These are phyloP conservation scores for Phymastichus coffea DNA, from an alignment of 1,140 invertebrate genomes.

Conservation along the genomic window DNA sequence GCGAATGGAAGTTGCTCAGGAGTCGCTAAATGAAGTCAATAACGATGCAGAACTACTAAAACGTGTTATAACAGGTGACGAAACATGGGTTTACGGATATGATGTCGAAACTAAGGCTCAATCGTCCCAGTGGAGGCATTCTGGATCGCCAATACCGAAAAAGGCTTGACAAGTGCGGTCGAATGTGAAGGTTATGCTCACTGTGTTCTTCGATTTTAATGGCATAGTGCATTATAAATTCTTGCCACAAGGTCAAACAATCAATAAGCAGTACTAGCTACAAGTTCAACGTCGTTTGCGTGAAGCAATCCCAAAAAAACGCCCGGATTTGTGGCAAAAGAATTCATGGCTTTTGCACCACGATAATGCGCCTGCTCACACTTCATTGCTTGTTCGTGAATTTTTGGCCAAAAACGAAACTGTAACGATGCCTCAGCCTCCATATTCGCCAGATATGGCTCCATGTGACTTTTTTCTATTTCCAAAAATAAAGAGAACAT, in stretches of 20 bases:
- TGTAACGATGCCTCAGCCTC: too few relatives aligned
- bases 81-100: conserved; percentile 34
- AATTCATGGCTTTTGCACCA: conserved; percentile 26
- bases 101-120: conserved; percentile 25
- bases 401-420: too few relatives aligned
- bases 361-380: conserved; percentile 23
- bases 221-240: conserved; percentile 35
- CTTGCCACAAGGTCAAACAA: conserved; percentile 37
- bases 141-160: conserved; percentile 16
- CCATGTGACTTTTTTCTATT: too few relatives aligned
- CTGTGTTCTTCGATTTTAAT: conserved; percentile 14
- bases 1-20: conserved; percentile 34
- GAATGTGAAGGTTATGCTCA: conserved; percentile 25
- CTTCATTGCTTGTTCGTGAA: too few relatives aligned
- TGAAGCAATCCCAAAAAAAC: conserved; percentile 34
- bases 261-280: conserved; percentile 38
- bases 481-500: too few relatives aligned
- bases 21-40: conserved; percentile 34
- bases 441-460: too few relatives aligned
- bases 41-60: conserved; percentile 40
- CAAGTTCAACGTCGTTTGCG: conserved; percentile 37
- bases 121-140: conserved; percentile 14
- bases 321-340: conserved; percentile 26
- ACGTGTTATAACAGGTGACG: conserved; percentile 39
- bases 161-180: conserved; percentile 17